Evolutionary conservation across 2,797 vertebrate genomes (phyloP).

Genomic region (Enteromius radiatus): DNA sequence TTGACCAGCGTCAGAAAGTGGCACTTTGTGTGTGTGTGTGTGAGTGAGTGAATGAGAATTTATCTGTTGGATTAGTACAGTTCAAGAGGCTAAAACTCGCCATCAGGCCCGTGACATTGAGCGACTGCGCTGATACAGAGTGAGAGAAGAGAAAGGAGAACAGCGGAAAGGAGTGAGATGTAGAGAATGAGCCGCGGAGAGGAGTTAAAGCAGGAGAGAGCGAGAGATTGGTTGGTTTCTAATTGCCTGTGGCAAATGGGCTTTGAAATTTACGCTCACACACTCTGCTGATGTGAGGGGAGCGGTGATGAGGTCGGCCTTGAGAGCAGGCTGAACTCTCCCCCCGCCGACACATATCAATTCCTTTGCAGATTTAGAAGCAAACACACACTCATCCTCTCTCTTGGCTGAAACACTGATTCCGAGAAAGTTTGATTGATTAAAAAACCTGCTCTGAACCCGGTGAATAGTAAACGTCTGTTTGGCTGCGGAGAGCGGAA

Average conservation of each 20-base stretch:
- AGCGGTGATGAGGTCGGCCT: conserved; percentile 54
- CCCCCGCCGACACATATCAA: conserved; percentile 51
- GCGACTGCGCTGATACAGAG: conserved; percentile 47
- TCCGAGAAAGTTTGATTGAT: conserved; percentile 45
- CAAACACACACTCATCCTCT: conserved; percentile 16
- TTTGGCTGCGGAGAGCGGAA: conserved; percentile 7
- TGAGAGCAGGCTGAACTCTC: conserved; percentile 47
- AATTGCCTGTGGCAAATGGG: conserved; percentile 57
- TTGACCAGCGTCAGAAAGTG: neutral
- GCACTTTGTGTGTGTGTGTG: neutral
- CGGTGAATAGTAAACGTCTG: neutral
- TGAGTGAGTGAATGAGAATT: neutral
- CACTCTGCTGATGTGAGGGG: conserved; percentile 59
- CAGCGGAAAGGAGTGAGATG: neutral
- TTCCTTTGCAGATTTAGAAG: conserved; percentile 56
- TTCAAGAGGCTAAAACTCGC: conserved; percentile 22
- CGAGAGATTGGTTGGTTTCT: conserved; percentile 49
- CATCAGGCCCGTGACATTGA: conserved; percentile 33
- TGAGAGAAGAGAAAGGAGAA: conserved; percentile 23
- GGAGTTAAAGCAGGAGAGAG: conserved; percentile 27
- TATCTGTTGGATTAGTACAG: conserved; percentile 24
- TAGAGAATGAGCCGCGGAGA: conserved; percentile 20
- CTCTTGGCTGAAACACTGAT: conserved; percentile 8
- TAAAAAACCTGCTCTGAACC: conserved; percentile 14
- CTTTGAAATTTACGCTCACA: conserved; percentile 48